Evolutionary conservation across 2,888 invertebrate species (phyloP).

Genomic region (Conistra vaccinii): DNA sequence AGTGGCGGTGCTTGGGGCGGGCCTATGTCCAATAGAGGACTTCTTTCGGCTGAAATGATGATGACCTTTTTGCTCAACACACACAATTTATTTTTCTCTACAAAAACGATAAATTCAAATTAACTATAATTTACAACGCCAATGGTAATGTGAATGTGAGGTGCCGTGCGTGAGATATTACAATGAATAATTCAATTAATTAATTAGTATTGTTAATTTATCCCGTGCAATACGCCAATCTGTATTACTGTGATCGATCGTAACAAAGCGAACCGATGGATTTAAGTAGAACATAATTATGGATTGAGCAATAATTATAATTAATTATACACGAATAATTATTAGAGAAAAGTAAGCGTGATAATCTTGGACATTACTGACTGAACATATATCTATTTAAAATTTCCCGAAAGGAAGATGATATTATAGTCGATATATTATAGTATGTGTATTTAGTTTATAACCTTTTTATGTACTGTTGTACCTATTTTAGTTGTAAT

Average conservation of each 20-base stretch:
- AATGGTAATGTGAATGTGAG: conserved; percentile 39
- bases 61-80: background rate
- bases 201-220: conserved; percentile 56
- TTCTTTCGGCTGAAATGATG: too few species aligned
- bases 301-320: conserved; percentile 3
- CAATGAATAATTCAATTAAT: conserved; percentile 59
- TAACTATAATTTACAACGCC: conserved; percentile 45
- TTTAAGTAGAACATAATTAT: conserved; percentile 8
- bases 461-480: too few species aligned
- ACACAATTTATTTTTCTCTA: background rate
- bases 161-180: conserved; percentile 52
- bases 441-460: too few species aligned
- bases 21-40: too few species aligned
- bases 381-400: background rate
- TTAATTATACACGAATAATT: conserved; percentile 17
- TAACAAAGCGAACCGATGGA: conserved; percentile 18
- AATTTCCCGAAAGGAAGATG: background rate
- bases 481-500: too few species aligned
- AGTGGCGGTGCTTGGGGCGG: too few species aligned
- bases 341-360: conserved; percentile 3
- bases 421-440: too few species aligned
- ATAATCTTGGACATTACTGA: background rate
- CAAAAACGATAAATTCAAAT: conserved; percentile 42
- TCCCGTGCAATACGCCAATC: conserved; percentile 37
- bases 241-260: conserved; percentile 38